Evolutionary conservation across 30 jellyfish, hydroid and myxozoan species (phyloP), one percentile per base, ranked within the genome.

Genomic region (Catostylus mosaicus): DNA sequence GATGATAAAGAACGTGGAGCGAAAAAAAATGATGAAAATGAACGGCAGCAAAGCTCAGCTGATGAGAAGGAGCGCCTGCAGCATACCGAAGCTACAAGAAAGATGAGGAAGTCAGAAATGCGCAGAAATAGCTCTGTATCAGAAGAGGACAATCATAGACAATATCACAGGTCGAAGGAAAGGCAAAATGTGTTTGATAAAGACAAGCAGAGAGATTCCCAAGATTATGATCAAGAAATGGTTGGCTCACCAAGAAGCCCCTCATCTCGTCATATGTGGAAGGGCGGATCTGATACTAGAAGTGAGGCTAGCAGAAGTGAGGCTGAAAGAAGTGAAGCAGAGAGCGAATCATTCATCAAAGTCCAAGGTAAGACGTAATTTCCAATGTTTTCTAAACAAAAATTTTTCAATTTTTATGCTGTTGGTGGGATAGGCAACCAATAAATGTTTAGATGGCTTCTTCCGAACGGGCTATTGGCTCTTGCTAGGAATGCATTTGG

Each of bases 211-310:
- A 59, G 71, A 22, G 36, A 18, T 4, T 52, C 67, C 7, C 26
- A 11, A 22, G 67, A 52, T 14, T 59, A 22, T 37, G 71, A 54
- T 20, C 65, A 54, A 29, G 88, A 76, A 19, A 31, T 60, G 68
- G 59, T 76, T 2, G 88, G 88, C 7, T 11, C 26, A 7, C 67
- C 69, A 35, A 22, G 88, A 34, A 76, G 88, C 67, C 78, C 88
- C 9, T 76, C 88, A 3, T 76, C 88, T 4, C 59, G 78, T 1
- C 16, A 76, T 59, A 23, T 37, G 1, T 76, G 88, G 88, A 76
- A 40, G 59, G 88, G 72, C 38, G 36, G 38, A 5, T 50, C 63
- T 10, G 71, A 23, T 12, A 59, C n/a, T 6, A 59, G 38, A n/a
- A 68, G 46, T 24, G 88, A 56, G 43, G 45, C 64, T 19, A 59